Conservation (phyloP, 2,113 vertebrate species). For the Gymnorhina tibicen region DNA sequence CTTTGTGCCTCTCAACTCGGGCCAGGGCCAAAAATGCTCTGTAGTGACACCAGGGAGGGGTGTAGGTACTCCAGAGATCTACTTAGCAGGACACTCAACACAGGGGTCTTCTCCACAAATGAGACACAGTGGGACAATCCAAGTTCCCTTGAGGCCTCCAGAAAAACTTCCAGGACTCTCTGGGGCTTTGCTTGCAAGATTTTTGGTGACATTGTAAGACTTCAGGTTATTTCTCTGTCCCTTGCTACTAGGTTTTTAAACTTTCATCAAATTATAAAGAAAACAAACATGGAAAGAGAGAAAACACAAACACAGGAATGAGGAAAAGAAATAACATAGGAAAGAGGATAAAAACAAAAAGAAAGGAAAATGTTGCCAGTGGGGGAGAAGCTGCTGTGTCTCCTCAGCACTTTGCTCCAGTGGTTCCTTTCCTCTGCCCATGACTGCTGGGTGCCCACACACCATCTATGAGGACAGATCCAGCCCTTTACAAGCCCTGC, state of each 20-base stretch:
- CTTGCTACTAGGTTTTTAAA: neutral
- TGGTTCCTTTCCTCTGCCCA: neutral
- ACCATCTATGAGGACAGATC: rapidly evolving
- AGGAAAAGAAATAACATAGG: neutral
- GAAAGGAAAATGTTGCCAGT: rapidly evolving
- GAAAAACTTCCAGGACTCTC: neutral
- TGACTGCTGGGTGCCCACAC: neutral
- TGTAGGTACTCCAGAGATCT: neutral
- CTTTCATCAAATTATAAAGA: neutral
- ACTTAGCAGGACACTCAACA: rapidly evolving
- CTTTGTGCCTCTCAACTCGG: rapidly evolving
- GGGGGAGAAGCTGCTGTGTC: neutral
- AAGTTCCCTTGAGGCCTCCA: neutral
- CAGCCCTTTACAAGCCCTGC: neutral
- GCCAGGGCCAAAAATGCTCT: neutral
- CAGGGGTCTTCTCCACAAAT: neutral
- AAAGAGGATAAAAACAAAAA: neutral
- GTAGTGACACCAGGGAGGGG: rapidly evolving
- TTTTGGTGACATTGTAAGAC: neutral
- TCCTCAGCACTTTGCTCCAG: neutral
- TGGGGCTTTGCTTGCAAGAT: neutral
- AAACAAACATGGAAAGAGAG: neutral
- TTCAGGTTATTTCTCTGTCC: neutral
- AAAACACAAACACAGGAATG: neutral
- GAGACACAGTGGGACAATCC: neutral